Conservation (phyloP, 2,113 vertebrate genomes). For the Dasyurus viverrinus region DNA sequence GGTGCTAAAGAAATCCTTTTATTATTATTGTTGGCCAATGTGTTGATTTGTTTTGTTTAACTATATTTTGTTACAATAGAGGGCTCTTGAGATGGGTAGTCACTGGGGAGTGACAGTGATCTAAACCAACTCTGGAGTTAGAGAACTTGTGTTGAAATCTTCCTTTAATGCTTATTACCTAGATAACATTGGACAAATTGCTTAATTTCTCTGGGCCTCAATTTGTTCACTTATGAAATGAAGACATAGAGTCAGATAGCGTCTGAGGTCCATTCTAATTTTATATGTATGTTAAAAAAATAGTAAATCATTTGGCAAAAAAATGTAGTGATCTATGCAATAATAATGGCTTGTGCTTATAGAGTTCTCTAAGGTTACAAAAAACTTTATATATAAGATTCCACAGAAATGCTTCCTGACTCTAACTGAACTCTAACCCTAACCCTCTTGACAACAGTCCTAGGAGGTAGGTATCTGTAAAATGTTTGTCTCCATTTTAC, state of each 20-base stretch:
- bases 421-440: too few species aligned
- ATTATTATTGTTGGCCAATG: not conserved
- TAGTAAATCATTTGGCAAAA: not conserved
- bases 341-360: not conserved
- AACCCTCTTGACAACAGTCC: too few species aligned
- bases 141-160: not conserved
- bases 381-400: not conserved
- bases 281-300: not conserved
- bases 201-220: not conserved
- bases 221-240: not conserved
- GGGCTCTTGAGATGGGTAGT: not conserved
- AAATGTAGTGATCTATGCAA: not conserved
- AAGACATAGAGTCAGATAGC: not conserved
- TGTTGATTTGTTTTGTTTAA: not conserved
- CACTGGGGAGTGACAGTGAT: not conserved
- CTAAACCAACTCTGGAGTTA: not conserved
- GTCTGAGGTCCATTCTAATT: not conserved
- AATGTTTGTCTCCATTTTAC: too few species aligned
- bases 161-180: not conserved
- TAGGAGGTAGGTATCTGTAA: not conserved
- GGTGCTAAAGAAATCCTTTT: not conserved
- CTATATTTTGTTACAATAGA: not conserved
- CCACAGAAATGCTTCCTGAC: not conserved
- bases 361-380: not conserved
- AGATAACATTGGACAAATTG: not conserved